These are phyloP conservation scores for Chaunax sp. DNA, from an alignment of 2,797 vertebrate genomes.

Conservation along the genomic window DNA sequence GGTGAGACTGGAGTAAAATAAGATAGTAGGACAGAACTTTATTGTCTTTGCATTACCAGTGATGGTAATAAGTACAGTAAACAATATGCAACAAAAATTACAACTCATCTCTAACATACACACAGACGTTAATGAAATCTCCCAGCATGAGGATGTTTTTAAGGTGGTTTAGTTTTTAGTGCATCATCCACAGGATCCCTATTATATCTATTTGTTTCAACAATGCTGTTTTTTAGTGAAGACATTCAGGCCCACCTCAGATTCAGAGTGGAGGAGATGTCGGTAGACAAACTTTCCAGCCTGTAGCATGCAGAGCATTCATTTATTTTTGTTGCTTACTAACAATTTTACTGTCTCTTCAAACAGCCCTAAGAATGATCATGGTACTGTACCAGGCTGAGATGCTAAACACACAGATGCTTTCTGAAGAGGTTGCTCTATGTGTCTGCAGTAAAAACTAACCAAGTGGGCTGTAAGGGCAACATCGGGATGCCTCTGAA, in stretches of 20 bases:
- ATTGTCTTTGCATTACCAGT: background rate
- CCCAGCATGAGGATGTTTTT: background rate
- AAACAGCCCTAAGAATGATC: too few species aligned
- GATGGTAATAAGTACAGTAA: background rate
- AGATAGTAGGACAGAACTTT: background rate
- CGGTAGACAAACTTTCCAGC: too few species aligned
- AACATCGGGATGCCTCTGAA: too few species aligned
- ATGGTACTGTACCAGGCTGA: background rate
- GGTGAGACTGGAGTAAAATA: background rate
- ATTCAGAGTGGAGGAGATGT: background rate
- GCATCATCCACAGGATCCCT: too few species aligned
- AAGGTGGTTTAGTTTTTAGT: background rate
- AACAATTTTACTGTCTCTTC: too few species aligned
- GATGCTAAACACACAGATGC: background rate
- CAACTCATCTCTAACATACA: too few species aligned
- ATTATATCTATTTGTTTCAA: background rate
- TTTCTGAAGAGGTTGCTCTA: background rate
- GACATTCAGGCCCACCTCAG: background rate
- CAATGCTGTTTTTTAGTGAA: too few species aligned
- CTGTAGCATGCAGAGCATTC: too few species aligned
- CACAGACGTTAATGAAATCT: background rate
- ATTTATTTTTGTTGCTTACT: too few species aligned
- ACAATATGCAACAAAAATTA: background rate
- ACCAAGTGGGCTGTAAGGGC: too few species aligned
- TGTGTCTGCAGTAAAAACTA: background rate